Evolutionary conservation across 2,113 vertebrate species (phyloP).

Genomic region (Sitta europaea): DNA sequence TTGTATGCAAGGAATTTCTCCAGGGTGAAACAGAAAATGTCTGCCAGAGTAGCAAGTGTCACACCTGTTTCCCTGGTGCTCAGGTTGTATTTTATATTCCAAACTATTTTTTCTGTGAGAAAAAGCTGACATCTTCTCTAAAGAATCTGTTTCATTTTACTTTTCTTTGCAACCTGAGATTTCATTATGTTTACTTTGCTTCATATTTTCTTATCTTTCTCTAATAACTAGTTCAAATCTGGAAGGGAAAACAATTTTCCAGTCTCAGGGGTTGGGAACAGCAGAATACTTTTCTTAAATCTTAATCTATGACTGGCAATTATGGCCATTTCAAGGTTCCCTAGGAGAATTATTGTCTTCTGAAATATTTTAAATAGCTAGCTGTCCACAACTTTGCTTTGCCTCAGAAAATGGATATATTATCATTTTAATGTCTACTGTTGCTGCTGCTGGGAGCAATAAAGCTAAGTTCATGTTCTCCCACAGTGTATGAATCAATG

Average conservation of each 20-base stretch:
- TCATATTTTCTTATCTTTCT: constrained; percentile 29
- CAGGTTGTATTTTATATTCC: not conserved
- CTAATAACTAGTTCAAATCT: not conserved
- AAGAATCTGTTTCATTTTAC: constrained; percentile 7
- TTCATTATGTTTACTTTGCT: constrained; percentile 2
- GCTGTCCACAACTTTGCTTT: constrained; percentile 51
- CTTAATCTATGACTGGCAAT: constrained; percentile 24
- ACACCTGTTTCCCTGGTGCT: not conserved
- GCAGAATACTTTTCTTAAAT: not conserved
- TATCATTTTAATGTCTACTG: constrained; percentile 44
- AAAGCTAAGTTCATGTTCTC: constrained; percentile 10
- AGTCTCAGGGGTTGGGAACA: constrained; percentile 19
- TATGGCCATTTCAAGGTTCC: constrained; percentile 12
- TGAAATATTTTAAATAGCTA: constrained; percentile 60
- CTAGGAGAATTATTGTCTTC: constrained; percentile 50
- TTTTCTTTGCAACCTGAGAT: constrained; percentile 32
- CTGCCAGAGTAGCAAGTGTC: not conserved
- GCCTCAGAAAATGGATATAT: constrained; percentile 31
- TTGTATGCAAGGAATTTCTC: not conserved
- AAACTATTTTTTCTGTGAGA: constrained; percentile 33
- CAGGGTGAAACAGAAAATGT: not conserved
- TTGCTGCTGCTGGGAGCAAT: constrained; percentile 24
- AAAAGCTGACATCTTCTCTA: constrained; percentile 21
- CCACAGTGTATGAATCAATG: not conserved
- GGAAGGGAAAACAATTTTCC: constrained; percentile 5